These are phyloP conservation scores for Mnemiopsis leidyi DNA, from an alignment of 37 sponge, comb jelly and placozoan species.

Conservation along the genomic window DNA sequence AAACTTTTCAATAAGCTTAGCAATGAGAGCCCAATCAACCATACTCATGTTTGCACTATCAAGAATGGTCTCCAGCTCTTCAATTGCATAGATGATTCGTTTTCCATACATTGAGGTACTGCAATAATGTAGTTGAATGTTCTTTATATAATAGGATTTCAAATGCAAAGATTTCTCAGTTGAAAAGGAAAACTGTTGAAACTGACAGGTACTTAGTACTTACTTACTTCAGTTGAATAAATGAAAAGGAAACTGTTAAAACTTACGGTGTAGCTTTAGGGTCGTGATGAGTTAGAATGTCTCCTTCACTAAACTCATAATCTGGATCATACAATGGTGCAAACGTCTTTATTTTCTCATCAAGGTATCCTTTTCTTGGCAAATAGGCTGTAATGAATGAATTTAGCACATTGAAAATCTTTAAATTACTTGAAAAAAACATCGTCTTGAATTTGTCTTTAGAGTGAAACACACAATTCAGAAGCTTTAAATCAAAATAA, in stretches of 20 bases:
- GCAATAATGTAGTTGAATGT: not conserved
- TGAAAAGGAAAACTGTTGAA: too few species aligned
- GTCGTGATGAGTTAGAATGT: constrained; percentile 3
- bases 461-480: too few species aligned
- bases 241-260: not conserved
- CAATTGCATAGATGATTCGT: constrained; percentile 80
- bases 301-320: not conserved
- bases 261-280: constrained; percentile 58
- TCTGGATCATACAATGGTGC: constrained; percentile 31
- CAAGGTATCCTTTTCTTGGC: not conserved
- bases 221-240: too few species aligned
- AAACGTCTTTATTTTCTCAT: constrained; percentile 56
- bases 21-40: constrained; percentile 88
- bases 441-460: too few species aligned
- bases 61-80: constrained; percentile 80
- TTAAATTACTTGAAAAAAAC: too few species aligned
- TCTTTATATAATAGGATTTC: too few species aligned
- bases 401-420: too few species aligned
- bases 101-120: constrained; percentile 42
- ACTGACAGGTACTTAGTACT: too few species aligned
- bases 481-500: too few species aligned
- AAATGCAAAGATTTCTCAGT: too few species aligned
- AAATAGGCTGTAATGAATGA: not conserved
- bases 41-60: constrained; percentile 91
- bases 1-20: constrained; percentile 71